Evolutionary conservation across 2,888 invertebrate genomes (phyloP).

Genomic region (Steinernema carpocapsae): DNA sequence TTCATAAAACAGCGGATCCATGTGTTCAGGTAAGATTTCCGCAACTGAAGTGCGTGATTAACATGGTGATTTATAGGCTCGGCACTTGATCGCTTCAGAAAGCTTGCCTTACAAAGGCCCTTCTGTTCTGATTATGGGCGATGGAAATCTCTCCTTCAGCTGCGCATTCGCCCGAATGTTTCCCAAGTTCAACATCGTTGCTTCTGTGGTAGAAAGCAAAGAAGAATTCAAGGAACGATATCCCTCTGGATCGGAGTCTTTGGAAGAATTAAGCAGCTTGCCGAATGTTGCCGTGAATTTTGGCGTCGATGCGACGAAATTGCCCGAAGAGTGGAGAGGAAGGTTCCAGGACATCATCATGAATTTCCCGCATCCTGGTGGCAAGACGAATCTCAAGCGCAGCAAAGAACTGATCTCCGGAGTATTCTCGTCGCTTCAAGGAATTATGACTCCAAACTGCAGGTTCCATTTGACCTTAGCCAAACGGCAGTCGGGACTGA

Average conservation of each 20-base stretch:
- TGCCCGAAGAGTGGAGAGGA: constrained; percentile 40
- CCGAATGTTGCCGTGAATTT: constrained; percentile 40
- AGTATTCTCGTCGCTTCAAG: constrained; percentile 51
- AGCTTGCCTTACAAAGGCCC: constrained; percentile 1
- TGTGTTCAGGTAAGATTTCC: too few species aligned
- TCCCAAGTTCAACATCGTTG: constrained; percentile 37
- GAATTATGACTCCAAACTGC: constrained; percentile 38
- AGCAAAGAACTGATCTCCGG: constrained; percentile 73
- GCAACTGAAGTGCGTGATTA: too few species aligned
- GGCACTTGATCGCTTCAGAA: too few species aligned
- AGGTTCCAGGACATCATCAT: constrained; percentile 73
- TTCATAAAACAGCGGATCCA: too few species aligned
- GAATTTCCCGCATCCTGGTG: constrained; percentile 75
- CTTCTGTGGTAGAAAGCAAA: constrained; percentile 47
- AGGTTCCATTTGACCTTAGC: constrained; percentile 58
- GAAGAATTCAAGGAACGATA: constrained; percentile 39
- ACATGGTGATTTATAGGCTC: too few species aligned
- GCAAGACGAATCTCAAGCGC: constrained; percentile 71
- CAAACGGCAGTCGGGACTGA: constrained; percentile 55
- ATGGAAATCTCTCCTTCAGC: constrained; percentile 46
- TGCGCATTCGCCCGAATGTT: constrained; percentile 37
- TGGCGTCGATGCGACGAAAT: constrained; percentile 43
- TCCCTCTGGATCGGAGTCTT: constrained; percentile 38
- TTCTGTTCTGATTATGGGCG: constrained; percentile 43
- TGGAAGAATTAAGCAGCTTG: constrained; percentile 15